These are phyloP conservation scores for Girardia tigrina DNA, from an alignment of 2,888 invertebrate species.

Conservation along the genomic window DNA sequence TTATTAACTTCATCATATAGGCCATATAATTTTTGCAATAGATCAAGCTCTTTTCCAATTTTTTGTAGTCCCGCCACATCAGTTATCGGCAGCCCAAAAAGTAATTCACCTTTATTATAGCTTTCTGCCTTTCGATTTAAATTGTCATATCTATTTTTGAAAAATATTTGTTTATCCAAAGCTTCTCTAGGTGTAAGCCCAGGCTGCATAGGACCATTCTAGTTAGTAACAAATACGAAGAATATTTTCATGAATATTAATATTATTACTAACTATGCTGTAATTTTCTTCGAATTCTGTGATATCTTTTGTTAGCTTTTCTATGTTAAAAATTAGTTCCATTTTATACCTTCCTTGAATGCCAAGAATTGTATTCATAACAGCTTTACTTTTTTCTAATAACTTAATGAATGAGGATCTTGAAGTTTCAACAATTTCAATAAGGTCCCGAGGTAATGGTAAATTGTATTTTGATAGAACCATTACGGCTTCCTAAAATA, in stretches of 20 bases:
- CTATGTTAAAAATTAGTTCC: conserved; percentile 10
- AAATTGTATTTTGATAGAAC: conserved; percentile 19
- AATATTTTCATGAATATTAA: no score
- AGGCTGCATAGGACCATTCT: conserved; percentile 71
- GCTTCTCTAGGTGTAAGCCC: conserved; percentile 80
- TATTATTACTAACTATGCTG: not conserved
- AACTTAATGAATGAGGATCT: not conserved
- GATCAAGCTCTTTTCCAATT: conserved; percentile 77
- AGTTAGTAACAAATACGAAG: not conserved
- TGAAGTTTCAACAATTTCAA: not conserved
- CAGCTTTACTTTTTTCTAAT: not conserved
- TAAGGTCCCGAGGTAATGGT: not conserved
- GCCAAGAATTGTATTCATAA: conserved; percentile 2
- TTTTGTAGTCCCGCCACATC: conserved; percentile 83
- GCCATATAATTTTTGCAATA: conserved; percentile 86
- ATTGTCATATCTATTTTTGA: conserved; percentile 70
- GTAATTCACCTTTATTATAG: conserved; percentile 81
- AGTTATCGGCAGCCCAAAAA: conserved; percentile 77
- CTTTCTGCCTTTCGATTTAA: conserved; percentile 85
- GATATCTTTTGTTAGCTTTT: not conserved
- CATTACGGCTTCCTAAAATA: not conserved
- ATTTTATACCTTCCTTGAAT: conserved; percentile 1
- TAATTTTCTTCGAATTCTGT: not conserved
- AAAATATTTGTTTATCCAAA: conserved; percentile 71
- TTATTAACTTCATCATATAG: conserved; percentile 90